Conservation (phyloP, 2,797 vertebrate species). For the Echeneis naucrates region DNA sequence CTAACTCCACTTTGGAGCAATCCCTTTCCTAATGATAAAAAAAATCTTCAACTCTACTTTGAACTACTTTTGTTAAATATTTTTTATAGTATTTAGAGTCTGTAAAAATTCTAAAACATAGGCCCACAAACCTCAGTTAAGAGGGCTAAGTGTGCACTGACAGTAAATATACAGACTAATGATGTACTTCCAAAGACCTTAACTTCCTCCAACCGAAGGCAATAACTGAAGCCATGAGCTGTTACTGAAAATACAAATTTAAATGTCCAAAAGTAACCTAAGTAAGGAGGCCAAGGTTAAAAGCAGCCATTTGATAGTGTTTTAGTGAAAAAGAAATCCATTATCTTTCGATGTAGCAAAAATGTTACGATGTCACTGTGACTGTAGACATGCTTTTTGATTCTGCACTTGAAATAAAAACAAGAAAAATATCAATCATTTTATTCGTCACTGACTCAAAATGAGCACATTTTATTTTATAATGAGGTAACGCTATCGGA, state of each 20-base stretch:
- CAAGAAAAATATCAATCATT: background rate
- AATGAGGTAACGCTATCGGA: conserved; percentile 3
- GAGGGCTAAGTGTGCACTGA: background rate
- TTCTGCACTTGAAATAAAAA: conserved; percentile 11
- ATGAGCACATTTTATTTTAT: background rate
- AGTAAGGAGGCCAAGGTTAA: conserved; percentile 3
- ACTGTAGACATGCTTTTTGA: background rate
- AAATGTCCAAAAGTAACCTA: background rate
- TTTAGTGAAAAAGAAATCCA: conserved; percentile 8
- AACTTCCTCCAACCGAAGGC: background rate
- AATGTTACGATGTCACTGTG: background rate
- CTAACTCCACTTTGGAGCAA: background rate
- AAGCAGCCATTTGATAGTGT: background rate
- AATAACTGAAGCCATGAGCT: background rate
- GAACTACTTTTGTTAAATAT: conserved; percentile 13
- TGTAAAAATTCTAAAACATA: conserved; percentile 2
- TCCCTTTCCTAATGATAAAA: background rate
- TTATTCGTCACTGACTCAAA: conserved; percentile 15
- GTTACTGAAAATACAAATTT: conserved; percentile 6
- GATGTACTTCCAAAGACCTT: background rate
- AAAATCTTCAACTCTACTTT: background rate
- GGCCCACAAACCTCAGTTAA: background rate
- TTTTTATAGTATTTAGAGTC: background rate
- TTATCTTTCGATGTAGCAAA: background rate
- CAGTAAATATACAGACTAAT: background rate